Evolutionary conservation across 2,113 vertebrate species (phyloP).

Genomic region (Lampris megalopsis): DNA sequence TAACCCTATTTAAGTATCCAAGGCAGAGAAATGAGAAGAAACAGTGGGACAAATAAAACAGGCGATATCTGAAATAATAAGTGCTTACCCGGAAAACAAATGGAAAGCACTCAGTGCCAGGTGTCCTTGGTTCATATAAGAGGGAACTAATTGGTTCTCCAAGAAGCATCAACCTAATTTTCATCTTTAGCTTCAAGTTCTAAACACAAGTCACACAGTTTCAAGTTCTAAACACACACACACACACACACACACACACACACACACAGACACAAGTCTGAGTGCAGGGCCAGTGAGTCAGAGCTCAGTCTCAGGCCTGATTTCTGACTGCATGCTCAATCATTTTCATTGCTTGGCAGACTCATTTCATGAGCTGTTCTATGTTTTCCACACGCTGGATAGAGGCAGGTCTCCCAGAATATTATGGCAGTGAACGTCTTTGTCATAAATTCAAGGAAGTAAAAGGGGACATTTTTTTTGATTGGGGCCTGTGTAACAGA

Average conservation of each 20-base stretch:
- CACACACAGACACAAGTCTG: neutral
- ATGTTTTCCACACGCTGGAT: neutral
- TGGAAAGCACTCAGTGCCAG: conserved; percentile 37
- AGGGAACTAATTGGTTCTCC: conserved; percentile 51
- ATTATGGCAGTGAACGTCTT: neutral
- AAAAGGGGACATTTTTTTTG: too few relatives aligned
- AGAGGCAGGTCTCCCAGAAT: neutral
- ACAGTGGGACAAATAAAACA: too few relatives aligned
- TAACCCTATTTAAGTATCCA: too few relatives aligned
- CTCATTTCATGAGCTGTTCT: neutral
- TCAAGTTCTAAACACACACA: conserved; percentile 20
- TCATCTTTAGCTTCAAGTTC: conserved; percentile 28
- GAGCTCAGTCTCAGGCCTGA: neutral
- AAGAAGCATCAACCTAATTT: conserved; percentile 40
- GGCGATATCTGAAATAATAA: conserved; percentile 5
- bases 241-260: conserved; percentile 27
- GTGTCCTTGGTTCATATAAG: conserved; percentile 58
- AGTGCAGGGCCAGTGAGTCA: conserved; percentile 6
- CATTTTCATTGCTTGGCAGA: neutral
- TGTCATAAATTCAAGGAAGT: too few relatives aligned
- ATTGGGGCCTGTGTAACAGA: too few relatives aligned
- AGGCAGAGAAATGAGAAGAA: too few relatives aligned
- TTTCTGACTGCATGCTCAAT: conserved; percentile 1
- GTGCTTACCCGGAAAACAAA: conserved; percentile 35
- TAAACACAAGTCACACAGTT: conserved; percentile 33